Evolutionary conservation across 2,888 invertebrate species (phyloP), one percentile per base, ranked within the genome.

Genomic region (Eumacrocentrus americanus): DNA sequence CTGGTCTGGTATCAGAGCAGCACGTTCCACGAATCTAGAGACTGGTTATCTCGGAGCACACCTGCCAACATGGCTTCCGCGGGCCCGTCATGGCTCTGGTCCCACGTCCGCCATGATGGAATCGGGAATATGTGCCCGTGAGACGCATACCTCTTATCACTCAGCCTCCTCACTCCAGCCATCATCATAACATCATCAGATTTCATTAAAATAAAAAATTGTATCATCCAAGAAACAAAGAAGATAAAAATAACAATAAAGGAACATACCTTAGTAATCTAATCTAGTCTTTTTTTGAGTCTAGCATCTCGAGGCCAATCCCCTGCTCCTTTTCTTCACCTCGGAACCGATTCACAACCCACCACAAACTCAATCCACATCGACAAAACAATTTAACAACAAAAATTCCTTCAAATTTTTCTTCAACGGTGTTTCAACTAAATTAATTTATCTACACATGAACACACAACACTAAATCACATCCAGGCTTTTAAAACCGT

Each of bases 61-160:
- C 80, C 80, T 80, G 80, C 80, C 80, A 80, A 80, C 78, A 80
- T 80, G 80, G 80, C 80, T 80, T 76, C 80, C 80, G 80, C 79
- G 75, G 77, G 70, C 72, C 73, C 74, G 75, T 77, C 78, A 78
- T 77, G 79, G 76, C n/a, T 29, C 75, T 78, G 75, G 76, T 75
- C 74, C 69, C 73, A 60, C 59, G 71, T 70, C 75, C 69, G 80
- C 80, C 80, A 80, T 80, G 69, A 80, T 80, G 79, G 72, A 75
- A 76, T 74, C 72, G 69, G 68, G 69, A 76, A 73, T 72, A 72
- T 69, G n/a, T 72, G 70, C 16, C 37, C 38, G 23, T 50, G 54
- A 61, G 63, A 60, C 59, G 48, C 52, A 58, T 56, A 42, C 16
- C 51, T 48, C 52, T 60, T 35, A 55, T 56, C 55, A 60, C 35